These are phyloP conservation scores for Chinchilla lanigera DNA, from an alignment of 2,113 vertebrate genomes.

Conservation along the genomic window DNA sequence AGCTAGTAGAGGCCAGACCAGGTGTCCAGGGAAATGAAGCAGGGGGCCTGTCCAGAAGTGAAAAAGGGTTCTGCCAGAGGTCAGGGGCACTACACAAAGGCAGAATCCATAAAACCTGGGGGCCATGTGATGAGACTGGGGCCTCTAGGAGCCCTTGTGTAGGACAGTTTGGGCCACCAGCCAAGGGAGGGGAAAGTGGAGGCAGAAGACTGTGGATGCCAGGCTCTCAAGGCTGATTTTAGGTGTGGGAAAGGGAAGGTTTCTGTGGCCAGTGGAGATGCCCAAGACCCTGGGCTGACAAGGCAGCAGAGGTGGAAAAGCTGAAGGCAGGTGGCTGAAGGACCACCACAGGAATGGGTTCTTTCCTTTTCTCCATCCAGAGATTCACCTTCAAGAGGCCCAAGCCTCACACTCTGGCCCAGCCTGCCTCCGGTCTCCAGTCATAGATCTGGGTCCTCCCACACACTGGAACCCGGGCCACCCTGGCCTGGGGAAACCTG, in stretches of 20 bases:
- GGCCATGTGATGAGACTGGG: neutral
- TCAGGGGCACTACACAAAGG: neutral
- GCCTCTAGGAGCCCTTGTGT: too few species aligned
- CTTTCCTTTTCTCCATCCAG: neutral
- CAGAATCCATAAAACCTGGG: neutral
- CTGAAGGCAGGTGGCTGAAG: neutral
- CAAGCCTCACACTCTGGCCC: neutral
- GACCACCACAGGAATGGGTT: accelerated
- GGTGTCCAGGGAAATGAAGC: neutral
- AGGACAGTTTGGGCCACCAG: neutral
- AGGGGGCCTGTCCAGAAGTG: neutral
- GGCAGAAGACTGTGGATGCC: neutral
- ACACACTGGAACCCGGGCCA: accelerated
- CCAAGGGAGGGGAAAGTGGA: too few species aligned
- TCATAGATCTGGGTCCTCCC: neutral
- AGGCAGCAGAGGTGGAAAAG: neutral
- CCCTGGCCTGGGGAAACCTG: neutral
- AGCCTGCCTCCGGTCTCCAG: neutral
- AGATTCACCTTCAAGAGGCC: neutral
- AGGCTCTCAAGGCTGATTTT: neutral
- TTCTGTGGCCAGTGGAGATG: neutral
- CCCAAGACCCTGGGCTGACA: neutral
- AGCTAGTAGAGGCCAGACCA: neutral
- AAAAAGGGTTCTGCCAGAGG: neutral
- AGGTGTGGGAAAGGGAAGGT: too few species aligned